phyloP scores from a whole-genome alignment of 2,797 vertebrate species.

The Rallus crepitans region DNA sequence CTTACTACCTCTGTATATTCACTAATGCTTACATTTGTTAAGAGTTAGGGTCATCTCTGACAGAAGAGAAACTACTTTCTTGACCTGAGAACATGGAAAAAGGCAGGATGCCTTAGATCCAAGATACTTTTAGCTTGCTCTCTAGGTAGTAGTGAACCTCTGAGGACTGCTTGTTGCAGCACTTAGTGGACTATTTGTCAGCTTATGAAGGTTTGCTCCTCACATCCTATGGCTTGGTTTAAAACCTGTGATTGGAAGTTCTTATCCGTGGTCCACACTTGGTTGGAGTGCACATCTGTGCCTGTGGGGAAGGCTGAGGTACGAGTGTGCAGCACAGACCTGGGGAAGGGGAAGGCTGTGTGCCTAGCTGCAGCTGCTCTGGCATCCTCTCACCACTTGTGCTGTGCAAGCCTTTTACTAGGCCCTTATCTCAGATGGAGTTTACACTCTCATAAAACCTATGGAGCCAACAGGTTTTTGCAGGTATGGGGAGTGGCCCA shows the following conservation, averaged over 20 bases:
- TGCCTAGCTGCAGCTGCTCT: neutral
- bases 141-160: neutral
- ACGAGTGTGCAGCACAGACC: neutral
- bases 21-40: neutral
- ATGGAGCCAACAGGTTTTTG: neutral
- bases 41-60: neutral
- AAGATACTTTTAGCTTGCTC: neutral
- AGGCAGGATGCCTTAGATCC: neutral
- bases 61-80: neutral
- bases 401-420: neutral
- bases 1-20: neutral
- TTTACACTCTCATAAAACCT: constrained; percentile 22
- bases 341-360: neutral
- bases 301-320: neutral
- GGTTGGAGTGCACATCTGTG: neutral
- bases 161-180: neutral
- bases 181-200: accelerated
- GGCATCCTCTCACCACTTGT: neutral
- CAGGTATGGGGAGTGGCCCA: constrained; percentile 24
- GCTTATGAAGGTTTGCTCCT: neutral
- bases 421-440: neutral
- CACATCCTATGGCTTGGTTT: neutral
- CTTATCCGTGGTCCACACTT: neutral
- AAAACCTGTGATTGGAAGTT: neutral
- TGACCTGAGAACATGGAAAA: neutral